Conservation (phyloP, 2,113 vertebrate species). For the Salminus brasiliensis region DNA sequence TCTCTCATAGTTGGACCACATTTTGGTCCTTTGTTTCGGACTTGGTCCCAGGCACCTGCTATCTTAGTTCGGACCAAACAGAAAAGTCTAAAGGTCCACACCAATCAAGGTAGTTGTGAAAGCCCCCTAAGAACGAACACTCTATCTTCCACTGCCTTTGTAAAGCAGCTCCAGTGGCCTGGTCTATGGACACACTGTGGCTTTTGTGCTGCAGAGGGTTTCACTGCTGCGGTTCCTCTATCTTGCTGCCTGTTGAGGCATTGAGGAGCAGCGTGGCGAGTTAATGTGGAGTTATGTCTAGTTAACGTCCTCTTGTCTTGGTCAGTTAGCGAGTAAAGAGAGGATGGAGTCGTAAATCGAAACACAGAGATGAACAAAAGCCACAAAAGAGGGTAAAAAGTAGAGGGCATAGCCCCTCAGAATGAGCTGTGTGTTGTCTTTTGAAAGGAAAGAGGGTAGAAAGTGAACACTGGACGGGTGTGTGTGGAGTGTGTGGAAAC, state of each 20-base stretch:
- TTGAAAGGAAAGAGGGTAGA: constrained; percentile 25
- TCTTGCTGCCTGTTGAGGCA: neutral
- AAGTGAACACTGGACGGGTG: constrained; percentile 7
- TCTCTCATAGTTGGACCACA: no score
- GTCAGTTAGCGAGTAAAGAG: constrained; percentile 36
- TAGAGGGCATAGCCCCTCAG: neutral
- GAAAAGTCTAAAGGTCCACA: no score
- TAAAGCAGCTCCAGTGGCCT: neutral
- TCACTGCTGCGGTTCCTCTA: neutral
- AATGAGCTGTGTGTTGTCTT: constrained; percentile 17
- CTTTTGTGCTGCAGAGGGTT: neutral
- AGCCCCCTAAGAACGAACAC: neutral
- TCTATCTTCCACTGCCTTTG: neutral
- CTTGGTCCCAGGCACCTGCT: no score
- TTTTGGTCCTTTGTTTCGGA: no score
- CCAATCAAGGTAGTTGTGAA: no score
- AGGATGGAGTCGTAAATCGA: constrained; percentile 25
- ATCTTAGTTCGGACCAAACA: no score
- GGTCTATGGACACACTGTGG: constrained; percentile 3
- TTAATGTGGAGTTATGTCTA: constrained; percentile 42
- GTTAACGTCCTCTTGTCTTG: constrained; percentile 38
- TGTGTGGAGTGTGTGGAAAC: constrained; percentile 36
- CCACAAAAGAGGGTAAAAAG: constrained; percentile 18
- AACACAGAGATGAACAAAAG: constrained; percentile 18
- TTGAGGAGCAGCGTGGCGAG: constrained; percentile 45